phyloP scores from a whole-genome alignment of 2,797 vertebrate genomes.

The Orientallactaga sibirica region DNA sequence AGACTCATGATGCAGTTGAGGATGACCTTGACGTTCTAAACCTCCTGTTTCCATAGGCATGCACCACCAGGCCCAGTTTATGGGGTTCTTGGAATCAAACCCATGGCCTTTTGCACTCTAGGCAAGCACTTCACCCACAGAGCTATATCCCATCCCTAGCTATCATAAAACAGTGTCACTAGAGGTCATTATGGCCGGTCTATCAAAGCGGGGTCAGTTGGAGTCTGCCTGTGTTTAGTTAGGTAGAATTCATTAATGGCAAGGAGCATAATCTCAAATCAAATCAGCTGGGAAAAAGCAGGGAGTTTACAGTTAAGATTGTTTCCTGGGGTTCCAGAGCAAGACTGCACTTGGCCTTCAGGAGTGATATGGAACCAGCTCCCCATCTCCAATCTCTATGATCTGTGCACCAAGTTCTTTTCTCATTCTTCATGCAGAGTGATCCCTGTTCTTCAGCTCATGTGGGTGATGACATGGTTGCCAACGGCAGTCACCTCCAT shows the following conservation, averaged over 20 bases:
- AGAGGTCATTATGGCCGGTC: neutral
- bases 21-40: neutral
- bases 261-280: constrained; percentile 20
- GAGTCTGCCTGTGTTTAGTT: neutral
- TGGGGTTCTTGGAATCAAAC: neutral
- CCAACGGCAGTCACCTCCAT: neutral
- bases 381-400: neutral
- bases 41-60: neutral
- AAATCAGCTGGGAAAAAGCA: neutral
- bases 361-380: neutral
- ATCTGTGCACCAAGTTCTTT: neutral
- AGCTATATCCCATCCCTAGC: neutral
- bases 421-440: neutral
- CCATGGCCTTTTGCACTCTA: neutral
- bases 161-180: neutral
- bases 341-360: neutral
- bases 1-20: no score
- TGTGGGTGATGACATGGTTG: neutral
- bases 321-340: neutral
- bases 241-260: neutral
- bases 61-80: neutral
- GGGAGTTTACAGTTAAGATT: neutral
- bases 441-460: neutral
- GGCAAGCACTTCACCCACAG: neutral
- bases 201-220: neutral